phyloP scores from a whole-genome alignment of 2,797 vertebrate genomes.

The Argentina silus region DNA sequence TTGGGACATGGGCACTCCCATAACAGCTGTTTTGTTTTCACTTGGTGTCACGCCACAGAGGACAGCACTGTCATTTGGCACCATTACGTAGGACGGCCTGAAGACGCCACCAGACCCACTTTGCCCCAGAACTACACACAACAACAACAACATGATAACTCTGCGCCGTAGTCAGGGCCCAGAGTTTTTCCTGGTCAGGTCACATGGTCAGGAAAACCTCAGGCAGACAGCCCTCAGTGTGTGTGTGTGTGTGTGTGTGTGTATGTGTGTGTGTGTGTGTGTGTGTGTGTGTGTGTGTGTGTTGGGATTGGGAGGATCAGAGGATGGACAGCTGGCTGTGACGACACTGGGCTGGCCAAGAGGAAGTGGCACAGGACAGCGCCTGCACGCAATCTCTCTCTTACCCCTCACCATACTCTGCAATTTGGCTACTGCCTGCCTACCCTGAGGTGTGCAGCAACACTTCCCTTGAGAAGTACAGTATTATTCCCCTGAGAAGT shows the following conservation, averaged over 20 bases:
- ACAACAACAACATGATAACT: not conserved
- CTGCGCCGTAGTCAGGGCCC: not conserved
- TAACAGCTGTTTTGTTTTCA: conserved; percentile 71
- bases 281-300: conserved; percentile 22
- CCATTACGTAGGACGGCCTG: conserved; percentile 56
- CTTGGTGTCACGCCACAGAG: conserved; percentile 64
- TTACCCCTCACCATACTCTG: conserved; percentile 9
- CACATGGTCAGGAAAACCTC: not conserved
- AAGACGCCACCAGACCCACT: conserved; percentile 52
- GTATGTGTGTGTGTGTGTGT: conserved; percentile 28
- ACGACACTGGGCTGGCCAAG: conserved; percentile 50
- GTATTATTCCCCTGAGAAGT: no score
- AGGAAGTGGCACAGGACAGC: conserved; percentile 60
- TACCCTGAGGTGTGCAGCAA: no score
- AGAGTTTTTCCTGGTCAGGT: not conserved
- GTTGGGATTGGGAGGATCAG: conserved; percentile 26
- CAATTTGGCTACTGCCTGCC: not conserved
- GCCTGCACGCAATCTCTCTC: conserved; percentile 55
- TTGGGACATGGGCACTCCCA: conserved; percentile 61
- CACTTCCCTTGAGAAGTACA: no score
- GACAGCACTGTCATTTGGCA: conserved; percentile 43
- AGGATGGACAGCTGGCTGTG: conserved; percentile 47
- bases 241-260: conserved; percentile 24
- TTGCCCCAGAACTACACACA: not conserved
- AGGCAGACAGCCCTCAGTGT: conserved; percentile 6